These are phyloP conservation scores for Schlechtendalia chinensis DNA, from an alignment of 1,140 invertebrate genomes.

Conservation along the genomic window DNA sequence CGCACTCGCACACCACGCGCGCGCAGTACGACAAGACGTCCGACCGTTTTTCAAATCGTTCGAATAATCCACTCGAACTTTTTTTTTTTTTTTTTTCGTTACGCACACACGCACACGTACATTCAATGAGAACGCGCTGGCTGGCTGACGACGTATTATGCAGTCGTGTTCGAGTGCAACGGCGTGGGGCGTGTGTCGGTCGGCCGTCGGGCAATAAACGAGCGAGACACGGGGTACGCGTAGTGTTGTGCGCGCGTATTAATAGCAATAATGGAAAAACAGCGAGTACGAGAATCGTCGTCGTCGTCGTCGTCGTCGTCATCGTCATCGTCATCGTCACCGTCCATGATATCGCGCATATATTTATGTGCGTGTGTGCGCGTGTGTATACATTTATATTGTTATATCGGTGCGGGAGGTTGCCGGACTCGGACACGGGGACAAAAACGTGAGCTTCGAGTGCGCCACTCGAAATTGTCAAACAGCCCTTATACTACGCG, in stretches of 20 bases:
- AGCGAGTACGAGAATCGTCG: conserved; percentile 18
- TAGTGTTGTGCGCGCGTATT: neutral
- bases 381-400: neutral
- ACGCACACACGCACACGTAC: neutral
- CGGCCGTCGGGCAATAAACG: conserved; percentile 15
- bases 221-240: no score
- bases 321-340: neutral
- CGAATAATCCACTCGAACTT: conserved; percentile 49
- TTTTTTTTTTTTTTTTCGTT: conserved; percentile 14
- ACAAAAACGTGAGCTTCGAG: conserved; percentile 30
- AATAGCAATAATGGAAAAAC: conserved; percentile 34
- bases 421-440: neutral
- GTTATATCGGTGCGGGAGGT: neutral
- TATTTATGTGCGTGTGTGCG: neutral
- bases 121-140: neutral
- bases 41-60: conserved; percentile 42
- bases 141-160: conserved; percentile 15
- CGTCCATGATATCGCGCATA: conserved; percentile 5
- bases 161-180: neutral
- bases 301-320: neutral
- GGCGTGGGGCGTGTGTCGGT: neutral
- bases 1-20: neutral
- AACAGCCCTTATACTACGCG: conserved; percentile 33
- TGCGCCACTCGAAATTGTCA: conserved; percentile 44
- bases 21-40: conserved; percentile 26